Conservation (phyloP, 2,888 invertebrate genomes). For the Acheta domesticus region DNA sequence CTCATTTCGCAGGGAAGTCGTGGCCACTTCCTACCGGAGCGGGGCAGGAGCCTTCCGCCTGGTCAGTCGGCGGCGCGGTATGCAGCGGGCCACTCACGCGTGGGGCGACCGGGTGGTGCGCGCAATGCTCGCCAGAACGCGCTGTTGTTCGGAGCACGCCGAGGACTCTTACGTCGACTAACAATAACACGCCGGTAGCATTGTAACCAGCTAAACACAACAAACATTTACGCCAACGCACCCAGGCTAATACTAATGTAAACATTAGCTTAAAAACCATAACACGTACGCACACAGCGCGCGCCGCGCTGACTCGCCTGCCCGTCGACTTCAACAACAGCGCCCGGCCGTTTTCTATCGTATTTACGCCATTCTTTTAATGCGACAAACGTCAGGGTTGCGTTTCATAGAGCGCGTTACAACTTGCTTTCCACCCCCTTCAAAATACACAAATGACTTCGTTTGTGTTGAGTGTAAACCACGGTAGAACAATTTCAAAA, state of each 20-base stretch:
- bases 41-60: not conserved
- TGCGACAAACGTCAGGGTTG: not conserved
- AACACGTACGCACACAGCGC: not conserved
- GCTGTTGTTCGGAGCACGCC: not conserved
- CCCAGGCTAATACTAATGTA: slow-evolving; percentile 10
- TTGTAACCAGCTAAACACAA: slow-evolving; percentile 18
- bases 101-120: too few relatives aligned
- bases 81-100: too few relatives aligned
- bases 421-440: not conserved
- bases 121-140: not conserved
- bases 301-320: not conserved
- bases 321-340: not conserved
- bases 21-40: not conserved
- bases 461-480: slow-evolving; percentile 8
- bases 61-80: not conserved
- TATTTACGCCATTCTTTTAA: not conserved
- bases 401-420: not conserved
- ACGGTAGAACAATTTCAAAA: slow-evolving; percentile 1
- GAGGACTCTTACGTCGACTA: slow-evolving; percentile 8
- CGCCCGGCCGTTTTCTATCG: not conserved
- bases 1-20: not conserved
- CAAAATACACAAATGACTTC: not conserved
- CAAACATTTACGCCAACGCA: slow-evolving; percentile 8
- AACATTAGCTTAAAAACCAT: slow-evolving; percentile 10
- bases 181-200: slow-evolving; percentile 9